phyloP scores from a whole-genome alignment of 2,113 vertebrate genomes.

The Muntiacus reevesi region DNA sequence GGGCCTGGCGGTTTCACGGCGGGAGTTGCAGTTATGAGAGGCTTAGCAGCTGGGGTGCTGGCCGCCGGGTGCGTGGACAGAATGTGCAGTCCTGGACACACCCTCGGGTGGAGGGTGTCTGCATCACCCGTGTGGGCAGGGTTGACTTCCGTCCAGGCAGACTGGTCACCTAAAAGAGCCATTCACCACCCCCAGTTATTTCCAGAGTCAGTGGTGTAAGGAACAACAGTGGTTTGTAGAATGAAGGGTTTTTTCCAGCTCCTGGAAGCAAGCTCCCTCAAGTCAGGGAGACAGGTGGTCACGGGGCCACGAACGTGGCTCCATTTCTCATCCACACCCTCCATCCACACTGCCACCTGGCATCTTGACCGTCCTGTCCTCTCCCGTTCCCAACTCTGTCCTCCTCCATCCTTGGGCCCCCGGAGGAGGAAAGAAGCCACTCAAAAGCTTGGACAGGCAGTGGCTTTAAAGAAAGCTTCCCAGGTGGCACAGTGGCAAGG shows the following conservation, averaged over 20 bases:
- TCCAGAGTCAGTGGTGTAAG: rapidly evolving
- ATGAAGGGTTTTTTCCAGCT: neutral
- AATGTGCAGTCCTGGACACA: rapidly evolving
- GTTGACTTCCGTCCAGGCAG: neutral
- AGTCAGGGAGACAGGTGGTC: too few relatives aligned
- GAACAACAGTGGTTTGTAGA: rapidly evolving
- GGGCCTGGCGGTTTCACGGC: neutral
- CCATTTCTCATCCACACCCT: neutral
- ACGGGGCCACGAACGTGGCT: rapidly evolving
- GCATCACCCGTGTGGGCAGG: neutral
- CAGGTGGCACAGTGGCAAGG: neutral
- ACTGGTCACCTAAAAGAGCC: rapidly evolving
- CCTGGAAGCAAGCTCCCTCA: neutral
- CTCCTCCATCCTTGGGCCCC: neutral
- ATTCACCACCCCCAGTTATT: rapidly evolving
- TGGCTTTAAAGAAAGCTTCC: neutral
- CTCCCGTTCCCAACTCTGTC: neutral
- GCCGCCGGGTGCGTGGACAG: rapidly evolving
- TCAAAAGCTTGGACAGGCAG: neutral
- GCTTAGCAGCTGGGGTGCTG: neutral
- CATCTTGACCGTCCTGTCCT: neutral
- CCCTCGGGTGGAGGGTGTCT: rapidly evolving
- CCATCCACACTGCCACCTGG: neutral
- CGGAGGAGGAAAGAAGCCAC: neutral
- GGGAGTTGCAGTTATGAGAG: neutral